Base-by-base conservation (phyloP, 2,113 vertebrate species). In the Leucosticte australis region DNA sequence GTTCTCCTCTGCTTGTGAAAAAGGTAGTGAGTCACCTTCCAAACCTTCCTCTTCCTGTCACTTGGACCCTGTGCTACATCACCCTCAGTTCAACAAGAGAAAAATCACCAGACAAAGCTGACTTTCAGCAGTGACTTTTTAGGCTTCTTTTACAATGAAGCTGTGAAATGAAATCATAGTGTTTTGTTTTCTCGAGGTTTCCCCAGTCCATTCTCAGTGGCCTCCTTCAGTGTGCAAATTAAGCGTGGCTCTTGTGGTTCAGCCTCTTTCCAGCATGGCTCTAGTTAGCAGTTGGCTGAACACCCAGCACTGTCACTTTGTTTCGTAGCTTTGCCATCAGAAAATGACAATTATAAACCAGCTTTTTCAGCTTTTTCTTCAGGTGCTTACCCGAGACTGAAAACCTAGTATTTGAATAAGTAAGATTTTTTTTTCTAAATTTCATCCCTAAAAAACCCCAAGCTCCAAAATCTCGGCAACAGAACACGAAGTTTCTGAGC, bases 231-330 rank as follows among this genome's bases (percentile, higher is more conserved):
- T 50, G 89, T 77, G 55, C 49, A 94, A 93, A 94, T 90, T 63
- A 75, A 78, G 60, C 1, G 5, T 76, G 78, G 39, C 78, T 95
- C 62, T 92, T 95, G 78, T 77, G 87, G 84, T 84, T 95, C 84
- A 91, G 74, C 12, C 27, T 87, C 70, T 80, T 84, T 92, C 42
- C 20, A 83, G 70, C 8, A 4, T 69, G 70, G 74, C 84, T 94
- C 57, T 80, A 87, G 63, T 82, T 90, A 92, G 78, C 49, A 73
- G 62, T 19, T 92, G 84, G 87, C 95, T 76, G 44, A 91, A 84
- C 65, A 94, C 20, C 56, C 65, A 80, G 70, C 87, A 50, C 74
- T 60, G 77, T 89, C 83, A 19, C 73, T 83, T 84, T 57, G 28
- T 82, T 94, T 94, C 59, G 28, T 18, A 85, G 84, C 78, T 91